phyloP scores from a whole-genome alignment of 2,888 invertebrate genomes.

The Meta bourneti region DNA sequence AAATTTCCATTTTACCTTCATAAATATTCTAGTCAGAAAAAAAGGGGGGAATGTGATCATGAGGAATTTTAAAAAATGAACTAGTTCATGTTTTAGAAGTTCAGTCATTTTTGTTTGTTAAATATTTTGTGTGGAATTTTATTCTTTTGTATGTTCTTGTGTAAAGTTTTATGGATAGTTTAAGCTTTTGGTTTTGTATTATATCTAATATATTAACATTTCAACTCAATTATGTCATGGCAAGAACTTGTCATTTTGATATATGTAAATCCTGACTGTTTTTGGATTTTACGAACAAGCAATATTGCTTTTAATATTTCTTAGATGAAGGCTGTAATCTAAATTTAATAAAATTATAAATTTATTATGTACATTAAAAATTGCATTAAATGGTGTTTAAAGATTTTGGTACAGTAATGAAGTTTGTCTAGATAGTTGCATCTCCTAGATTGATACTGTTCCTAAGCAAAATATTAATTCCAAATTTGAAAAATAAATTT shows the following conservation, averaged over 20 bases:
- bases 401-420: too few species aligned
- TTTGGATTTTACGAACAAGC: neutral
- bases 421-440: too few species aligned
- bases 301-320: too few species aligned
- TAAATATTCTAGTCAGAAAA: slow-evolving; percentile 59
- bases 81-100: slow-evolving; percentile 47
- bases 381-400: too few species aligned
- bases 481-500: too few species aligned
- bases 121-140: slow-evolving; percentile 34
- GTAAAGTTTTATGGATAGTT: slow-evolving; percentile 48
- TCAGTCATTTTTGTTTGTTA: slow-evolving; percentile 69
- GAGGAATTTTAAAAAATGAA: slow-evolving; percentile 20
- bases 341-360: too few species aligned
- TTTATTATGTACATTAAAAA: too few species aligned
- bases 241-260: too few species aligned
- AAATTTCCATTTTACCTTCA: slow-evolving; percentile 19
- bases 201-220: neutral
- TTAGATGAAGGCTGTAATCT: too few species aligned
- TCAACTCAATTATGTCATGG: too few species aligned
- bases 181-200: slow-evolving; percentile 14
- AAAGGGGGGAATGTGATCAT: slow-evolving; percentile 43
- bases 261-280: neutral
- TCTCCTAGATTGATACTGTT: too few species aligned
- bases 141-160: slow-evolving; percentile 25
- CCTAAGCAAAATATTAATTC: too few species aligned